Base-by-base conservation (phyloP, 92 coral and sea anemone genomes). In the Porites lobata region DNA sequence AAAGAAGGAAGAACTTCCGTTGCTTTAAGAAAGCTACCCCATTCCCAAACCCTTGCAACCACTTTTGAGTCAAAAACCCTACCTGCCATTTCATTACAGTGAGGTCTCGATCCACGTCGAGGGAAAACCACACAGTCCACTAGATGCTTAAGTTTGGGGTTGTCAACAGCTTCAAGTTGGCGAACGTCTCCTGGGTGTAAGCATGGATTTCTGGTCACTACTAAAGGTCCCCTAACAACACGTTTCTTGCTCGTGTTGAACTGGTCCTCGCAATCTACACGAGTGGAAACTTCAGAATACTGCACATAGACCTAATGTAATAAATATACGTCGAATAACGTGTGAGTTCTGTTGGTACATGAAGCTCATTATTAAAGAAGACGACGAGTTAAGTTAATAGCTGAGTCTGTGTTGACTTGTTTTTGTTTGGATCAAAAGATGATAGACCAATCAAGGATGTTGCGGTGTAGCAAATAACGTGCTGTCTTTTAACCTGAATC, bases 161-260 rank as follows among this genome's bases (percentile, higher is more conserved):
- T 90, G 59, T 95, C 91, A 52, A 97, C 96, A 62, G 99, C 99
- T 69, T 85, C 95, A 24, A 97, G 95, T 56, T 85, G 84, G 71
- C 99, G 93, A 61, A 97, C 94, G 76, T 97, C 99, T 71, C 99
- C 99, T 81, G 99, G 99, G 87, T 97, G 99, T 85, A 97, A 80
- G 59, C 99, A 97, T 20, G 99, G 99, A 85, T 97, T 95, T 47
- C 99, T 77, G 8, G 98, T 97, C 51, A 97, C 99, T 69, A 97
- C 94, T 57, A 97, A 97, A 8, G 92, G 91, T 51, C 95, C 97
- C 66, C 19, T 87, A 18, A 92, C 89, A 18, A 93, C 90, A 71
- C 50, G 69, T 79, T 84, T 94, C 63, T 78, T 77, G 19, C 77
- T 86, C 67, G 13, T 52, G 69, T 86, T 64, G 65, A 78, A 91